Conservation (phyloP, 2,113 vertebrate genomes). For the Macquaria australasica region DNA sequence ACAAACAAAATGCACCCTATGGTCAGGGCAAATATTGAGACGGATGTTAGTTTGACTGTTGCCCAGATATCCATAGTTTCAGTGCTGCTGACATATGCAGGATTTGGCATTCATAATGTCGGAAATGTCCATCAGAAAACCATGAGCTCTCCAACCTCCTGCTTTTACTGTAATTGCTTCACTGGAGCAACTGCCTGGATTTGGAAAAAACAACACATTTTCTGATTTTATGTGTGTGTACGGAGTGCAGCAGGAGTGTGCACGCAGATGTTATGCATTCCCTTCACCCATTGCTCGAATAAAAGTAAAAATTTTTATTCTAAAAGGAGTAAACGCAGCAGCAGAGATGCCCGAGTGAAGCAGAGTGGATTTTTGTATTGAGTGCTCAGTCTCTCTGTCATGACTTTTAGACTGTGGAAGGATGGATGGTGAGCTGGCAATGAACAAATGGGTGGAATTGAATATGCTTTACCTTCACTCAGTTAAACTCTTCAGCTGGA, state of each 20-base stretch:
- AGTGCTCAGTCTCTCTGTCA: constrained; percentile 37
- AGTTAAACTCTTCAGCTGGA: constrained; percentile 50
- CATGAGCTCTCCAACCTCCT: constrained; percentile 29
- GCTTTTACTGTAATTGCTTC: constrained; percentile 49
- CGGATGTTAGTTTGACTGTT: constrained; percentile 61
- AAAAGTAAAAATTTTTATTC: constrained; percentile 20
- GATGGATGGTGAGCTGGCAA: constrained; percentile 29
- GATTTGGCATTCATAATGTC: constrained; percentile 44
- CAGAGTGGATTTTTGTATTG: constrained; percentile 34
- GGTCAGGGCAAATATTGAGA: constrained; percentile 37
- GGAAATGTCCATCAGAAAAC: constrained; percentile 44
- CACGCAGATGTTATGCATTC: neutral
- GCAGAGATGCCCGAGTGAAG: constrained; percentile 51
- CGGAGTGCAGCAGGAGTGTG: constrained; percentile 19
- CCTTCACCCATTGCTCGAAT: constrained; percentile 9
- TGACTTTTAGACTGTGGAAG: constrained; percentile 34
- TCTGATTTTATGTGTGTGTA: neutral
- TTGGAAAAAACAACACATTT: neutral
- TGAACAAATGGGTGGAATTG: constrained; percentile 41
- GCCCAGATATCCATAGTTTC: constrained; percentile 47
- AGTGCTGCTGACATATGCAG: constrained; percentile 35
- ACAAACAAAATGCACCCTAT: constrained; percentile 9
- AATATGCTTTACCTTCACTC: constrained; percentile 44
- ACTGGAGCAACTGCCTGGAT: constrained; percentile 12
- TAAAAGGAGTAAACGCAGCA: constrained; percentile 31